These are phyloP conservation scores for Rotaria socialis DNA, from an alignment of 2,888 invertebrate genomes.

Conservation along the genomic window DNA sequence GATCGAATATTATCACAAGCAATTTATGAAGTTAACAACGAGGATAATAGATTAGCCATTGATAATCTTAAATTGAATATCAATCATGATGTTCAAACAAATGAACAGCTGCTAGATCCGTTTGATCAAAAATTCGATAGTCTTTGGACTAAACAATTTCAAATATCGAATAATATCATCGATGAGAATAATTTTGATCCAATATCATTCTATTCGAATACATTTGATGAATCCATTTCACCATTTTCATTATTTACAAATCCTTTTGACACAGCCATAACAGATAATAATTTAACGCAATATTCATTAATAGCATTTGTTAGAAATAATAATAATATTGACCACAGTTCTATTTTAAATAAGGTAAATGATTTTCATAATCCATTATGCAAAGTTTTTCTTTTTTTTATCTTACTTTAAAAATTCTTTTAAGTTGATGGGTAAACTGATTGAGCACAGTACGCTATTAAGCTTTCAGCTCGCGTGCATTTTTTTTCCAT, in stretches of 20 bases:
- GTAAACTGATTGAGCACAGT: not conserved
- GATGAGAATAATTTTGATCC: not conserved
- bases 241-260: not conserved
- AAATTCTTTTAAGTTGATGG: not conserved
- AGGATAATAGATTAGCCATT: too few relatives aligned
- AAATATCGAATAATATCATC: not conserved
- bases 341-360: not conserved
- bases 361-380: not conserved
- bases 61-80: too few relatives aligned
- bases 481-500: not conserved
- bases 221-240: too few relatives aligned
- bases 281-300: not conserved
- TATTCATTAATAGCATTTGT: not conserved
- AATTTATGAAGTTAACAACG: not conserved
- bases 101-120: not conserved
- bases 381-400: not conserved
- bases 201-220: not conserved
- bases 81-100: too few relatives aligned
- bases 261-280: not conserved
- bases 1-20: not conserved
- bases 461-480: not conserved
- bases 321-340: not conserved
- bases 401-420: not conserved
- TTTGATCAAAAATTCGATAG: not conserved
- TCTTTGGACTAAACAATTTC: not conserved